A percentile compares a stretch with the other conserved stretches of the same genome.
Evolutionary conservation across 2,888 invertebrate species (phyloP).

Genomic region (Cheilosia vulpina): DNA sequence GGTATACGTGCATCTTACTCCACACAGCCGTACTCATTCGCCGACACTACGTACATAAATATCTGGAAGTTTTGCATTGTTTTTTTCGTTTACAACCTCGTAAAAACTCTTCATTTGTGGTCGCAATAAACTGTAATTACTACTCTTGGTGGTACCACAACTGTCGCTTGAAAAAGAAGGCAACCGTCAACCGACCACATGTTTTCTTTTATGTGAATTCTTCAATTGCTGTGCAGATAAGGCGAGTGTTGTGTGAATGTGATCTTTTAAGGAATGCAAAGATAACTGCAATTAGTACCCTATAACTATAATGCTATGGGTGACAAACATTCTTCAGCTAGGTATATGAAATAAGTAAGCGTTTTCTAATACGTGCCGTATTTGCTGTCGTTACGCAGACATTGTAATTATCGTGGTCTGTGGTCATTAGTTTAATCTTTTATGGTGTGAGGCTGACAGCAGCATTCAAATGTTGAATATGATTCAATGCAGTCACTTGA

Average conservation of each 20-base stretch:
- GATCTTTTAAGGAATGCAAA: slow-evolving; percentile 4
- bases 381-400: not conserved
- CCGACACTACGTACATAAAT: too few species aligned
- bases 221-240: slow-evolving; percentile 5
- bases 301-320: not conserved
- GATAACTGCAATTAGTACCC: not conserved
- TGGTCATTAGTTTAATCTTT: not conserved
- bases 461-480: too few species aligned
- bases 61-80: not conserved
- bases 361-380: not conserved
- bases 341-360: not conserved
- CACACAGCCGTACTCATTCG: too few species aligned
- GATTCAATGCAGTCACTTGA: too few species aligned
- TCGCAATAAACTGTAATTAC: slow-evolving; percentile 11
- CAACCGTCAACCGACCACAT: not conserved
- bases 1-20: too few species aligned
- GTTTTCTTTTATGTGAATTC: slow-evolving; percentile 5
- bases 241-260: not conserved
- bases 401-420: too few species aligned
- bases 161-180: slow-evolving; percentile 1
- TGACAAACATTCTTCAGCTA: not conserved
- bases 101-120: slow-evolving; percentile 18
- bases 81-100: slow-evolving; percentile 1
- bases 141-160: slow-evolving; percentile 5
- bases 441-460: not conserved